Conservation (phyloP, 2,797 vertebrate genomes). For the Stomatorhinus walkeri region DNA sequence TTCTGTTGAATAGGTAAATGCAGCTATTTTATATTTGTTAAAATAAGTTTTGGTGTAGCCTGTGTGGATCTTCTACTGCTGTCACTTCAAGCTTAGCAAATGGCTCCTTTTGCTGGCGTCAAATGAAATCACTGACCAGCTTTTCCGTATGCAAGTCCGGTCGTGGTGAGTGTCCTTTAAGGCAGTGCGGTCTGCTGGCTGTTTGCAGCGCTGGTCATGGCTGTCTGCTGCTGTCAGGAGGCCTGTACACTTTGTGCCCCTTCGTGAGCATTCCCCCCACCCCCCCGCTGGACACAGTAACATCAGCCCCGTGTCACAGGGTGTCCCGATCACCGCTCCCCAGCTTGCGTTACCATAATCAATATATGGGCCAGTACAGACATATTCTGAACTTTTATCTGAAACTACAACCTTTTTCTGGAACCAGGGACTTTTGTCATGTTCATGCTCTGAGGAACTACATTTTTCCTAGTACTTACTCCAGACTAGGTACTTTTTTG, state of each 20-base stretch:
- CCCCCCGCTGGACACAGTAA: conserved; percentile 48
- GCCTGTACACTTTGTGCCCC: neutral
- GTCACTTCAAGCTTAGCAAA: neutral
- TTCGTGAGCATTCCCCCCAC: conserved; percentile 61
- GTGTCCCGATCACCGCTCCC: conserved; percentile 46
- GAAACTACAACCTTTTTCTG: neutral
- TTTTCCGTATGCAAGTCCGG: neutral
- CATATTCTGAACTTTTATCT: neutral
- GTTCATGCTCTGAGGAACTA: neutral
- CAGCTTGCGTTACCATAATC: conserved; percentile 71
- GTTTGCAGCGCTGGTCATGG: neutral
- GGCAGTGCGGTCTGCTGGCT: neutral
- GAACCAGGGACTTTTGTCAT: neutral
- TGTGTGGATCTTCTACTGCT: neutral
- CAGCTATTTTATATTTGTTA: neutral
- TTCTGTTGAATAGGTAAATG: neutral
- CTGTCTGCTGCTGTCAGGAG: too few species aligned
- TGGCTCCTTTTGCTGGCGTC: neutral
- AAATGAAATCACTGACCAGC: neutral
- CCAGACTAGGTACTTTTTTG: neutral
- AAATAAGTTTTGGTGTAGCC: neutral
- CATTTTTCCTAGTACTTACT: neutral
- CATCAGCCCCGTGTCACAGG: conserved; percentile 61
- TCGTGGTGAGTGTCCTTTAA: neutral
- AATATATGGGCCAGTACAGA: conserved; percentile 40